These are phyloP conservation scores for Drosophila subobscura DNA, from an alignment of 1,140 invertebrate genomes.

Conservation along the genomic window DNA sequence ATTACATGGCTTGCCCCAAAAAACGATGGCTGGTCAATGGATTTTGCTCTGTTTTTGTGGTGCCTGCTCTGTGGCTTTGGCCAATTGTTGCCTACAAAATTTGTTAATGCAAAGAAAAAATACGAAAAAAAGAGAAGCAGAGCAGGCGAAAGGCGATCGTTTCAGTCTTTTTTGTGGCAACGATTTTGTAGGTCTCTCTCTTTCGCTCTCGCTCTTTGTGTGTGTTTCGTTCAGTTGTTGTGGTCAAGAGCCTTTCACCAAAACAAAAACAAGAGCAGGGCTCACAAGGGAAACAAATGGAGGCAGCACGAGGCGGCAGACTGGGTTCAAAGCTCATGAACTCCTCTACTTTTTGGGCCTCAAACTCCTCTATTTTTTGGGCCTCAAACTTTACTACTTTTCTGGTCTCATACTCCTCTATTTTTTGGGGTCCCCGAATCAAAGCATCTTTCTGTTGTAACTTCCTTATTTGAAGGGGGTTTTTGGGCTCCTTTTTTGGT, in stretches of 20 bases:
- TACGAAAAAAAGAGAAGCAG: constrained; percentile 2
- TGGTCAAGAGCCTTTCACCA: constrained; percentile 60
- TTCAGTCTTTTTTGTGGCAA: constrained; percentile 32
- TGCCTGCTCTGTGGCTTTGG: no score
- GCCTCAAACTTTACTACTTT: no score
- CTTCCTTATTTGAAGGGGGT: neutral
- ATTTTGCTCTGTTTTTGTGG: no score
- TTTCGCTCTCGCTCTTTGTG: neutral
- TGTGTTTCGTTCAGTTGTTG: constrained; percentile 45
- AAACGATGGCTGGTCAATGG: no score
- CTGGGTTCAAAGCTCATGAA: constrained; percentile 52
- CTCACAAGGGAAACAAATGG: constrained; percentile 9
- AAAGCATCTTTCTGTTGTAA: no score
- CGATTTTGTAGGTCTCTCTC: constrained; percentile 20
- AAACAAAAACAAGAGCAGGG: constrained; percentile 22
- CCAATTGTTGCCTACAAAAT: constrained; percentile 49
- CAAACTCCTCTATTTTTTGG: constrained; percentile 3
- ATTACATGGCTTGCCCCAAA: no score
- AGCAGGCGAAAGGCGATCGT: neutral
- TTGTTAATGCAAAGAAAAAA: constrained; percentile 40
- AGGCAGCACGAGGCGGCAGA: neutral
- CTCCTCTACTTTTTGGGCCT: constrained; percentile 3
- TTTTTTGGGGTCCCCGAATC: constrained; percentile 8
- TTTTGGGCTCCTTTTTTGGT: constrained; percentile 40
- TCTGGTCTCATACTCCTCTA: constrained; percentile 23